phyloP scores from a whole-genome alignment of 2,888 invertebrate genomes.

The Mimachlamys varia region DNA sequence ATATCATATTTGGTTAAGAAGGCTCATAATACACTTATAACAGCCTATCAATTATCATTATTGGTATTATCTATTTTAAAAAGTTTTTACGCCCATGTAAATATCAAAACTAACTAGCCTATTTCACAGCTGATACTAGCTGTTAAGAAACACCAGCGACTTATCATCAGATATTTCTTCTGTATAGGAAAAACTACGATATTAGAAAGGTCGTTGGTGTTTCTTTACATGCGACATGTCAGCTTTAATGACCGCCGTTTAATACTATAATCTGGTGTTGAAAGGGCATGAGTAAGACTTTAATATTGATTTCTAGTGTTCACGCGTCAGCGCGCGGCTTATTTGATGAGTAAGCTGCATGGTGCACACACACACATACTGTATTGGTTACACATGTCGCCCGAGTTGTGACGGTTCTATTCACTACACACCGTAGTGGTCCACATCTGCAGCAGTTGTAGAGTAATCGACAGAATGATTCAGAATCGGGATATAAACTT shows the following conservation, averaged over 20 bases:
- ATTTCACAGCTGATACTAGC: not conserved
- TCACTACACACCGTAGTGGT: not conserved
- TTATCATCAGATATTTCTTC: not conserved
- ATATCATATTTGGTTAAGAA: no score
- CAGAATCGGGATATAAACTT: not conserved
- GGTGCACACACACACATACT: not conserved
- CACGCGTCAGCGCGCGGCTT: not conserved
- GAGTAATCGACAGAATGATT: not conserved
- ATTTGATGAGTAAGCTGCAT: not conserved
- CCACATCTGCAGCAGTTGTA: not conserved
- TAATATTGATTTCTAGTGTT: constrained; percentile 17
- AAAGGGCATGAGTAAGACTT: constrained; percentile 5
- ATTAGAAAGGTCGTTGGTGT: not conserved
- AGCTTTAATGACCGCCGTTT: not conserved
- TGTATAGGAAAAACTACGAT: not conserved
- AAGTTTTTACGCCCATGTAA: not conserved
- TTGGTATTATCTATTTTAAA: no score
- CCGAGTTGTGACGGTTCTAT: not conserved
- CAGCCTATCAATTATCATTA: no score
- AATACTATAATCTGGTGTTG: constrained; percentile 26
- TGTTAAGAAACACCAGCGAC: not conserved
- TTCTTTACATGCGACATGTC: constrained; percentile 16
- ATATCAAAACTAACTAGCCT: not conserved
- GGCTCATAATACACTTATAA: no score
- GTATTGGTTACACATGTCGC: not conserved